phyloP scores from a whole-genome alignment of 1,140 invertebrate genomes.

The Ruditapes philippinarum region DNA sequence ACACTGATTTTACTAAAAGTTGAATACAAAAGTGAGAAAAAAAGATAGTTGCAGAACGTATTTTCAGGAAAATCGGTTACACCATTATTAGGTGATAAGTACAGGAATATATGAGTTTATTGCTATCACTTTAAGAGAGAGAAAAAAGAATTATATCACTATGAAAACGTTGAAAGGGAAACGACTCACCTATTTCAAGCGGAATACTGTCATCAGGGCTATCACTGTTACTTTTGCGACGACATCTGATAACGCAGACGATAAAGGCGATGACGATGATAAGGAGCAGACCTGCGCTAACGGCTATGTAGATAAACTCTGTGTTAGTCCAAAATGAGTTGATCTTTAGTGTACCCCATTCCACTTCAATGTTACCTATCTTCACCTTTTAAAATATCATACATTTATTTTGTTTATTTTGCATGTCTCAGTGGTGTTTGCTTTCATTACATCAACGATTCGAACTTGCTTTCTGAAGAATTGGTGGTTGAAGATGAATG shows the following conservation, averaged over 20 bases:
- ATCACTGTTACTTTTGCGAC: background rate
- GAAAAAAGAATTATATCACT: too few relatives aligned
- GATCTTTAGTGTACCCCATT: background rate
- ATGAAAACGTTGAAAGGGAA: background rate
- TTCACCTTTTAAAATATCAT: background rate
- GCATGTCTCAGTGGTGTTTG: too few relatives aligned
- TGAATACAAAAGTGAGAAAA: too few relatives aligned
- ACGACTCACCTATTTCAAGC: background rate
- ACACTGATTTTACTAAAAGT: too few relatives aligned
- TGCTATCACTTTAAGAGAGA: background rate
- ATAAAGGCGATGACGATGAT: background rate
- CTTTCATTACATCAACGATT: too few relatives aligned
- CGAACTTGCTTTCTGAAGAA: too few relatives aligned
- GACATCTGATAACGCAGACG: background rate
- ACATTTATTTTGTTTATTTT: too few relatives aligned
- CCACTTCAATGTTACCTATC: background rate
- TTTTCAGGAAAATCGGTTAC: too few relatives aligned
- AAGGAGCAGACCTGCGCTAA: background rate
- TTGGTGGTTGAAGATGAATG: too few relatives aligned
- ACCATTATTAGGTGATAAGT: too few relatives aligned
- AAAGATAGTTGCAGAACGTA: too few relatives aligned
- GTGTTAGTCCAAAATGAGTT: background rate
- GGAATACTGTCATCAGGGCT: too few relatives aligned
- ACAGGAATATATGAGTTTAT: background rate
- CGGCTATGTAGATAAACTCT: conserved; percentile 11